These are phyloP conservation scores for Nansenia antarctica DNA, from an alignment of 2,113 vertebrate genomes.

Conservation along the genomic window DNA sequence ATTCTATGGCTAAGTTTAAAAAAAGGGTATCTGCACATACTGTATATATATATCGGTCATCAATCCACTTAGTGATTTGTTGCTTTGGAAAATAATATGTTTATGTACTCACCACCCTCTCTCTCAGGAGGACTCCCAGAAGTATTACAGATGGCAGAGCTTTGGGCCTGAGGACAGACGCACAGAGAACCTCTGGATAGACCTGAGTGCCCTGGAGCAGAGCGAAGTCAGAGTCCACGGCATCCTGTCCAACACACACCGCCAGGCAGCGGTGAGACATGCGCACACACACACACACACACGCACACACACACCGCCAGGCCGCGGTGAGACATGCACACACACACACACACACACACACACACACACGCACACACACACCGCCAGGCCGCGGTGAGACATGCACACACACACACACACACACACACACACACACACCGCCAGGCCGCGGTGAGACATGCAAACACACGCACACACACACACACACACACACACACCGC, in stretches of 20 bases:
- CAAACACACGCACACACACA: too few species aligned
- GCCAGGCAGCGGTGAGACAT: conserved; percentile 88
- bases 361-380: neutral
- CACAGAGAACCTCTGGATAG: conserved; percentile 82
- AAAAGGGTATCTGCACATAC: too few species aligned
- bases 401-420: neutral
- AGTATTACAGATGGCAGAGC: conserved; percentile 85
- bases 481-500: too few species aligned
- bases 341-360: neutral
- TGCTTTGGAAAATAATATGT: neutral
- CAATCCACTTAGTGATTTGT: too few species aligned
- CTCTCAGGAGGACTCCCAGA: conserved; percentile 85
- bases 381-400: too few species aligned
- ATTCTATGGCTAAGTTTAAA: too few species aligned
- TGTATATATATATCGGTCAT: too few species aligned
- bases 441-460: too few species aligned
- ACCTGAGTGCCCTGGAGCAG: conserved; percentile 75
- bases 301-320: neutral
- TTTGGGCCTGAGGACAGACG: conserved; percentile 79
- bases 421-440: neutral
- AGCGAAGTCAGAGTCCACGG: conserved; percentile 85
- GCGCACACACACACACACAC: neutral
- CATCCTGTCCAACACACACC: conserved; percentile 91
- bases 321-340: too few species aligned
- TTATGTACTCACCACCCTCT: neutral